Evolutionary conservation across 1,140 invertebrate genomes (phyloP).

Genomic region (Mizuhopecten yessoensis): DNA sequence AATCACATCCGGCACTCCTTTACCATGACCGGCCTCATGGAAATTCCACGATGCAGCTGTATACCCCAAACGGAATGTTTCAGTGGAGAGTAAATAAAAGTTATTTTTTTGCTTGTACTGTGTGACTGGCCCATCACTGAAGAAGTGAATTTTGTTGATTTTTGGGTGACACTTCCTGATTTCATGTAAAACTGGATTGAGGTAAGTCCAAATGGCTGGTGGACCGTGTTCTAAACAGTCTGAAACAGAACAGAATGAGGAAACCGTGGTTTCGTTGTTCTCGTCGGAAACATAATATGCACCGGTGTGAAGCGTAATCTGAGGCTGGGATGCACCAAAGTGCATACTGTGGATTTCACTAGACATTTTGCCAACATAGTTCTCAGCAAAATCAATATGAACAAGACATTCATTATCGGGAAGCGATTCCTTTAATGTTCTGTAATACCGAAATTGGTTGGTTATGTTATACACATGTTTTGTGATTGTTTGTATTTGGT

Average conservation of each 20-base stretch:
- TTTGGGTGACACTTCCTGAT: slow-evolving; percentile 57
- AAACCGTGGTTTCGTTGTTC: neutral
- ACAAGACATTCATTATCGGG: slow-evolving; percentile 57
- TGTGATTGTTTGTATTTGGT: neutral
- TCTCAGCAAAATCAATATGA: slow-evolving; percentile 68
- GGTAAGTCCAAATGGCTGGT: slow-evolving; percentile 65
- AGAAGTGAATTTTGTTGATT: slow-evolving; percentile 57
- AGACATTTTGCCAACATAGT: slow-evolving; percentile 59
- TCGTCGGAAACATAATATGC: slow-evolving; percentile 28
- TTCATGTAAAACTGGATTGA: slow-evolving; percentile 49
- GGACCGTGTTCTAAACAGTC: slow-evolving; percentile 64
- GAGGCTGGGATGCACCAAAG: slow-evolving; percentile 63
- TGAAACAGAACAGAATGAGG: slow-evolving; percentile 63
- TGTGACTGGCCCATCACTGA: slow-evolving; percentile 67
- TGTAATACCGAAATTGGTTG: slow-evolving; percentile 62
- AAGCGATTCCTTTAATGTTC: slow-evolving; percentile 51
- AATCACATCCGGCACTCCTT: too few species aligned
- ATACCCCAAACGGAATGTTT: too few species aligned
- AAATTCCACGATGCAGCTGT: too few species aligned
- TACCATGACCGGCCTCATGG: too few species aligned
- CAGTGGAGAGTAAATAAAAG: too few species aligned
- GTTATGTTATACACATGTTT: neutral
- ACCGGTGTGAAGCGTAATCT: slow-evolving; percentile 63
- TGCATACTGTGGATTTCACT: slow-evolving; percentile 65
- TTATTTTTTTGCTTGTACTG: slow-evolving; percentile 65